Evolutionary conservation across 2,797 vertebrate genomes (phyloP).

Genomic region (Spea hammondii): DNA sequence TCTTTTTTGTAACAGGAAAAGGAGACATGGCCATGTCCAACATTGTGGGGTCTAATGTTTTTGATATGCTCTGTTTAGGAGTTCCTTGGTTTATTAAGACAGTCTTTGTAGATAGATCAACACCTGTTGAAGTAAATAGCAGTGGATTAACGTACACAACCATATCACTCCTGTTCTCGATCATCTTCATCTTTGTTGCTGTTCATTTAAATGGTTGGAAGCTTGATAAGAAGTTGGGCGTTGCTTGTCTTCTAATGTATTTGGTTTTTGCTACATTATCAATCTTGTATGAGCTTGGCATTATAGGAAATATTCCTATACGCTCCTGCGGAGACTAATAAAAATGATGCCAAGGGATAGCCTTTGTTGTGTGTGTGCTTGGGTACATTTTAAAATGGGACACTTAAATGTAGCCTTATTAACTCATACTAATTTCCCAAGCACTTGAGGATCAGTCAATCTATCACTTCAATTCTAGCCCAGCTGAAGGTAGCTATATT

Average conservation of each 20-base stretch:
- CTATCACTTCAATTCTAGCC: too few species aligned
- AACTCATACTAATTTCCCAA: too few species aligned
- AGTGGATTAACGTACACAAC: conserved; percentile 84
- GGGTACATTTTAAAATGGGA: too few species aligned
- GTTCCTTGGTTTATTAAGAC: conserved; percentile 96
- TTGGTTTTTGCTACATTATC: conserved; percentile 81
- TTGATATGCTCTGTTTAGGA: conserved; percentile 94
- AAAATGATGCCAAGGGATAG: neutral
- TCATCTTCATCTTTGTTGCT: conserved; percentile 83
- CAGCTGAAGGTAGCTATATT: too few species aligned
- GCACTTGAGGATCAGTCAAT: too few species aligned
- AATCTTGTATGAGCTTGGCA: conserved; percentile 90
- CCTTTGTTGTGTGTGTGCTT: too few species aligned
- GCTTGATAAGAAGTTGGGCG: conserved; percentile 88
- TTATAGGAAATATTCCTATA: conserved; percentile 87
- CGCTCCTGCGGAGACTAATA: conserved; percentile 76
- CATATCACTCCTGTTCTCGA: conserved; percentile 83
- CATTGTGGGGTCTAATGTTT: conserved; percentile 96
- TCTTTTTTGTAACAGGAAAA: conserved; percentile 76
- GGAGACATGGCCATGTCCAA: conserved; percentile 99
- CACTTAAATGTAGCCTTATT: too few species aligned
- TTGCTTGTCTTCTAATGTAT: conserved; percentile 81
- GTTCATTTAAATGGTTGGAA: conserved; percentile 90
- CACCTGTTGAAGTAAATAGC: conserved; percentile 88
- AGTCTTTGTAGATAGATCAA: conserved; percentile 78